Evolutionary conservation across 53 echinoderm and acorn worm genomes (phyloP).

Genomic region (Holothuria scabra): DNA sequence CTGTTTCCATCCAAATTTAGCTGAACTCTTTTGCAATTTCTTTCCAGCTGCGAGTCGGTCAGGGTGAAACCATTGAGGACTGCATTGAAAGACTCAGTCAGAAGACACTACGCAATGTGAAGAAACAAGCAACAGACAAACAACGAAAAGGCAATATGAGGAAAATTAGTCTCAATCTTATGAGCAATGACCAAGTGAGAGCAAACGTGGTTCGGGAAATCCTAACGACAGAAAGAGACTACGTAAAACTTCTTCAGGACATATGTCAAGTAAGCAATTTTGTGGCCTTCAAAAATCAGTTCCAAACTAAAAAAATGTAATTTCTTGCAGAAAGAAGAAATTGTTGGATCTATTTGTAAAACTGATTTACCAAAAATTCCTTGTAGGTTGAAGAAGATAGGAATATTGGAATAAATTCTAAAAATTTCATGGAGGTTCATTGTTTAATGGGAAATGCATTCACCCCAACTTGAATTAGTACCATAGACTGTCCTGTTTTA

Average conservation of each 20-base stretch:
- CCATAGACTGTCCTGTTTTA: too few species aligned
- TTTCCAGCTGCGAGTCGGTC: slow-evolving; percentile 81
- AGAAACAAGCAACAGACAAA: neutral
- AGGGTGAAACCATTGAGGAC: slow-evolving; percentile 96
- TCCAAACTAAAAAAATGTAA: too few species aligned
- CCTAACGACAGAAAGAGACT: slow-evolving; percentile 90
- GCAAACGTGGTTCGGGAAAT: slow-evolving; percentile 96
- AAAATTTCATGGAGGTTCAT: too few species aligned
- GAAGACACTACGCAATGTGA: slow-evolving; percentile 28
- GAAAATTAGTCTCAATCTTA: slow-evolving; percentile 90
- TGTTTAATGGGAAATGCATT: too few species aligned
- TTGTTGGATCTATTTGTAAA: too few species aligned
- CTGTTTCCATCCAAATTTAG: neutral
- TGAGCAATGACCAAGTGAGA: slow-evolving; percentile 96
- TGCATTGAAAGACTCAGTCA: slow-evolving; percentile 79
- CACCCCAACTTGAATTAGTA: too few species aligned
- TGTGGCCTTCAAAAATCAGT: too few species aligned
- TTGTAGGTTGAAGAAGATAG: too few species aligned
- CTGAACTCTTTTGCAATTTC: neutral
- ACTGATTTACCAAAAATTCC: too few species aligned
- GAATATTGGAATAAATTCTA: too few species aligned
- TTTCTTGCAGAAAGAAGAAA: too few species aligned
- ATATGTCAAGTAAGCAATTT: slow-evolving; percentile 78
- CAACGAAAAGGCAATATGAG: slow-evolving; percentile 63
- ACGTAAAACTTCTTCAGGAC: slow-evolving; percentile 80